A percentile compares a stretch with the other conserved stretches of the same genome.
Evolutionary conservation across 2,797 vertebrate genomes (phyloP).

Genomic region (Gymnothorax reevesii): DNA sequence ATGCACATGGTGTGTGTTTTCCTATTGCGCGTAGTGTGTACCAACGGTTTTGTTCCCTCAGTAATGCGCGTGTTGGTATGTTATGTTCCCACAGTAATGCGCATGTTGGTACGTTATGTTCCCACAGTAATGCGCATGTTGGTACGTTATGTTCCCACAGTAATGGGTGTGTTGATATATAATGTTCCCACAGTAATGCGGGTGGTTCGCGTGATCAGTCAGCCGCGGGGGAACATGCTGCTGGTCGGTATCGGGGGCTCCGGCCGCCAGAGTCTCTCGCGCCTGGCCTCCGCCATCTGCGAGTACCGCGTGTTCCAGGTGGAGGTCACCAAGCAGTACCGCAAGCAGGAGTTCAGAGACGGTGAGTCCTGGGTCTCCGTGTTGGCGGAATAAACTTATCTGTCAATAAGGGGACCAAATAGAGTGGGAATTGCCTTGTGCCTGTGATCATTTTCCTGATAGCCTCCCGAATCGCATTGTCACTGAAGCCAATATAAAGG

Average conservation of each 20-base stretch:
- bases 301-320: constrained; percentile 82
- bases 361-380: constrained; percentile 59
- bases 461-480: too few relatives aligned
- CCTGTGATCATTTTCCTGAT: too few relatives aligned
- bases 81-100: constrained; percentile 12
- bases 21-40: too few relatives aligned
- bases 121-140: background rate
- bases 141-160: background rate
- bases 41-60: constrained; percentile 21
- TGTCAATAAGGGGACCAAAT: too few relatives aligned
- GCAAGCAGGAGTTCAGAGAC: constrained; percentile 85
- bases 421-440: too few relatives aligned
- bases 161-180: background rate
- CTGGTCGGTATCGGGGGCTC: constrained; percentile 87
- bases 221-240: constrained; percentile 88
- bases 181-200: constrained; percentile 66
- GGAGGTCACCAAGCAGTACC: constrained; percentile 84
- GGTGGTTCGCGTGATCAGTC: constrained; percentile 82
- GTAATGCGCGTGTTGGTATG: constrained; percentile 23
- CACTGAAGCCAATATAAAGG: too few relatives aligned
- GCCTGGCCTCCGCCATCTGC: constrained; percentile 81
- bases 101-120: constrained; percentile 22
- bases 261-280: constrained; percentile 83
- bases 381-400: too few relatives aligned
- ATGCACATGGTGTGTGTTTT: too few relatives aligned